Percentiles rank a stretch among this genome's conserved stretches.
Conservation (phyloP, 2,797 vertebrate genomes). For the Alosa sapidissima region DNA sequence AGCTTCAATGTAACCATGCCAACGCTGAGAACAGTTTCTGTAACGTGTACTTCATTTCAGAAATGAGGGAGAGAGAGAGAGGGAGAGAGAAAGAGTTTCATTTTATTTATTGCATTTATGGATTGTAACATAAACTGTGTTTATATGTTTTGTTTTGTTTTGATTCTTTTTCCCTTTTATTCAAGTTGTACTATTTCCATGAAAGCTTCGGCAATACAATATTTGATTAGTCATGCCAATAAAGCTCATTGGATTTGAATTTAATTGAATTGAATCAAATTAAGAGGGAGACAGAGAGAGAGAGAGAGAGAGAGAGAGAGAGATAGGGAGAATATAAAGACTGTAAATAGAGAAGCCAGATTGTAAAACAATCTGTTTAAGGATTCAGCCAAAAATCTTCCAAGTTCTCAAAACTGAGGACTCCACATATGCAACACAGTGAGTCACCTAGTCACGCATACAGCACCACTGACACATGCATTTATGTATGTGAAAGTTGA, state of each 20-base stretch:
- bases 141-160: too few species aligned
- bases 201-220: too few species aligned
- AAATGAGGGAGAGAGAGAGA: not conserved
- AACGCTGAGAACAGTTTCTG: not conserved
- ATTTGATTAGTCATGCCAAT: too few species aligned
- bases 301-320: not conserved
- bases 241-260: too few species aligned
- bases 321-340: not conserved
- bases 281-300: not conserved
- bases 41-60: not conserved
- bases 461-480: not conserved
- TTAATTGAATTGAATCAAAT: not conserved
- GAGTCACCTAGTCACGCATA: not conserved
- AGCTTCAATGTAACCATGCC: not conserved
- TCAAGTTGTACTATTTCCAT: too few species aligned
- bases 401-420: not conserved
- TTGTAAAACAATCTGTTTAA: not conserved
- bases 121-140: too few species aligned
- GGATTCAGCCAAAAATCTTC: conserved; percentile 7
- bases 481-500: not conserved
- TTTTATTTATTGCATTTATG: too few species aligned
- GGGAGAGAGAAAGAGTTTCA: not conserved
- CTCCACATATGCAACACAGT: not conserved
- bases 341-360: not conserved
- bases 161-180: too few species aligned